These are phyloP conservation scores for Scomber scombrus DNA, from an alignment of 2,113 vertebrate genomes.

Conservation along the genomic window DNA sequence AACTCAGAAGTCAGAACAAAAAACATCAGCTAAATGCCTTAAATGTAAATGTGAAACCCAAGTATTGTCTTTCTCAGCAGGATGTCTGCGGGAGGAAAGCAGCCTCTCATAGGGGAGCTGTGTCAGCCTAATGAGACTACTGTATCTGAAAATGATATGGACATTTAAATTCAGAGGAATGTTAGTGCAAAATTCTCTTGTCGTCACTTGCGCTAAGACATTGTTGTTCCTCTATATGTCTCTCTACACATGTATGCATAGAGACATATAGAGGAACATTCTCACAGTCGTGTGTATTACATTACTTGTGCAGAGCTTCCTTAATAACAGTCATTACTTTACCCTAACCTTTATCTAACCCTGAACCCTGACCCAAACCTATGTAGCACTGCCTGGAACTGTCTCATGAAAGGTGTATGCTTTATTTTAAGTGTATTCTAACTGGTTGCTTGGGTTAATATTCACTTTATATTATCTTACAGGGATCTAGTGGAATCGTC, in stretches of 20 bases:
- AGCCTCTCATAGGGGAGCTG: constrained; percentile 41
- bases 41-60: constrained; percentile 63
- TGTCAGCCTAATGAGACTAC: constrained; percentile 42
- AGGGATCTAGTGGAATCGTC: too few relatives aligned
- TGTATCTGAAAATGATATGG: constrained; percentile 45
- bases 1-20: not conserved
- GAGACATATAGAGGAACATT: constrained; percentile 6
- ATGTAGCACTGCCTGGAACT: not conserved
- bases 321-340: constrained; percentile 41
- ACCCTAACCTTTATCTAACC: constrained; percentile 24
- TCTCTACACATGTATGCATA: constrained; percentile 2
- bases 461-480: too few relatives aligned
- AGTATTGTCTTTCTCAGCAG: constrained; percentile 51
- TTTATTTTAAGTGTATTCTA: too few relatives aligned
- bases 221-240: too few relatives aligned
- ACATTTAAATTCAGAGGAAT: constrained; percentile 53
- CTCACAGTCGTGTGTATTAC: not conserved
- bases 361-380: not conserved
- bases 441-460: too few relatives aligned
- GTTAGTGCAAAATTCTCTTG: constrained; percentile 18
- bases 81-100: constrained; percentile 44
- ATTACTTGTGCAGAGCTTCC: constrained; percentile 15
- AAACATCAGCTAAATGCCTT: constrained; percentile 19
- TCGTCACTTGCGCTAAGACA: not conserved
- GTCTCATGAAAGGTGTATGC: not conserved